phyloP scores from a whole-genome alignment of 2,888 invertebrate genomes.

The Pandemis cinnamomeana region DNA sequence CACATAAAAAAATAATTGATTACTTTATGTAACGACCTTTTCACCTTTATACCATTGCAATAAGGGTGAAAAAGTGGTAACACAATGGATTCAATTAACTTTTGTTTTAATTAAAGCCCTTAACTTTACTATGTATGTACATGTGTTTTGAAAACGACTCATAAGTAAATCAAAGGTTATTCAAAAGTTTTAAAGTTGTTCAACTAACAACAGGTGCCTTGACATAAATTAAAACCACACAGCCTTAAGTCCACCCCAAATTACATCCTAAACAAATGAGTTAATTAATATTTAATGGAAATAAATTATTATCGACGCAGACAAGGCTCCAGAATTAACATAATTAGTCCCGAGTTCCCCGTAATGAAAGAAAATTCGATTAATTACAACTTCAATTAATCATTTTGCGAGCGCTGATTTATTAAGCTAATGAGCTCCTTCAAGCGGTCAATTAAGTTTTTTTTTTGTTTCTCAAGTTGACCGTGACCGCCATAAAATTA shows the following conservation, averaged over 20 bases:
- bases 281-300: constrained; percentile 25
- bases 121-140: too few species aligned
- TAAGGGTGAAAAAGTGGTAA: too few species aligned
- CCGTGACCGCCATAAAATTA: too few species aligned
- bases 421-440: constrained; percentile 8
- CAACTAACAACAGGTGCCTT: neutral
- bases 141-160: too few species aligned
- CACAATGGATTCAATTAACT: too few species aligned
- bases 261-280: constrained; percentile 14
- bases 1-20: too few species aligned
- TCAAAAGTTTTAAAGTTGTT: too few species aligned
- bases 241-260: neutral
- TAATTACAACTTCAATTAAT: constrained; percentile 31
- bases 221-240: neutral
- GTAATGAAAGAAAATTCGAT: constrained; percentile 37
- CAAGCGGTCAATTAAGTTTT: neutral
- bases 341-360: constrained; percentile 17
- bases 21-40: too few species aligned
- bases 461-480: neutral
- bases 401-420: constrained; percentile 9
- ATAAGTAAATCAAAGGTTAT: too few species aligned
- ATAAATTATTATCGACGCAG: constrained; percentile 17
- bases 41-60: too few species aligned
- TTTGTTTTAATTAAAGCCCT: too few species aligned
- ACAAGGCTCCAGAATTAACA: constrained; percentile 13